Base-by-base conservation (phyloP, 2,113 vertebrate genomes). In the Zootoca vivipara region DNA sequence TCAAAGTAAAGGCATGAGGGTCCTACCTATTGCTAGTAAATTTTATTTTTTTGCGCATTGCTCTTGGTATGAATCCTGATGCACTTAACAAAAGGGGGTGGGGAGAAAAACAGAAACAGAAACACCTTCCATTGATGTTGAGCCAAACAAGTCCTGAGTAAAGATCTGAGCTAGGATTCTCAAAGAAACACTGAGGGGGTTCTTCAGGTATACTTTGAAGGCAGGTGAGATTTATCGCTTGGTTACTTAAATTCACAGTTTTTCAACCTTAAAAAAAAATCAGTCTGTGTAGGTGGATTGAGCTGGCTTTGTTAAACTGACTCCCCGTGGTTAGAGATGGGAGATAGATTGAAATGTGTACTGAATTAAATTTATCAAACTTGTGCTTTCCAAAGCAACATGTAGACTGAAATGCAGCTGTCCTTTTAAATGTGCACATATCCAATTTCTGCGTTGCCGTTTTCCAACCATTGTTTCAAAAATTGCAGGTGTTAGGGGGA, bases 91-190 rank as follows among this genome's bases (percentile, higher is more conserved):
- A 92, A 58, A n/a, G n/a, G n/a, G n/a, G n/a, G n/a, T n/a, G n/a
- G n/a, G n/a, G n/a, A n/a, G n/a, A n/a, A n/a, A n/a, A n/a, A 5
- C 40, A 42, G 40, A 42, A 42, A 52, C 46, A 52, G 46, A 46
- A 52, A 52, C 46, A 52, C 46, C 81, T 62, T 56, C 20, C 65
- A 56, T 82, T 78, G 85, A 91, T 79, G 16, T 90, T 82, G 82
- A 87, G 85, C 64, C 58, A 89, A 84, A 26, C 56, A 33, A n/a
- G 52, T 77, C 5, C 18, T 33, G 80, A 70, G 84, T 86, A 86
- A 86, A 87, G 90, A 75, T 67, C n/a, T 26, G 67, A 89, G 69
- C 62, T 10, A 16, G 73, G 33, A 24, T 86, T 89, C 73, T 86
- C 86, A 79, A 89, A n/a, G 46, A 81, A 22, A 28, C 42, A 28